Evolutionary conservation across 2,113 vertebrate species (phyloP), one percentile per base, ranked within the genome.

Genomic region (Triplophysa siluroides): DNA sequence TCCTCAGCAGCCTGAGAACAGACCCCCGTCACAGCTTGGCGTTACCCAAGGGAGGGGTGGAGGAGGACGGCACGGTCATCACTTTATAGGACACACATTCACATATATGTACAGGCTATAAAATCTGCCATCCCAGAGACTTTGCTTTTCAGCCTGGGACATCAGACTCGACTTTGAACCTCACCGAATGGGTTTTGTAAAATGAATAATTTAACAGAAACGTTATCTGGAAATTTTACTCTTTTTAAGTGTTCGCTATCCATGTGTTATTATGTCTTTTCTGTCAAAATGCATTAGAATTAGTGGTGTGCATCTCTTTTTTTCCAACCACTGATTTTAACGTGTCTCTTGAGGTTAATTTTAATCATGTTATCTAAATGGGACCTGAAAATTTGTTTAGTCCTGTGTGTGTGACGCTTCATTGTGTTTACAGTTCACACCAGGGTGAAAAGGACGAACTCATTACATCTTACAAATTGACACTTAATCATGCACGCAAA

Each of bases 21-120:
- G 96, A 98, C 90, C 95, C 95, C 47, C 93, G 97, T n/a, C 93
- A 98, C 89, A 97, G 96, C 86, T 93, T 99, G 71, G 93, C 93
- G 21, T 93, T 98, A 82, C 97, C 96, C 26, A 93, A 92, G 13
- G 98, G 97, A 52, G 96, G 96, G 1, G 94, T 99, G 92, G 93
- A 99, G 90, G 98, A 99, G 87, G 97, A 98, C 0, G 96, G 97
- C 81, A 98, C 97, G 0, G 96, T 98, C 52, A 96, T 99, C 81
- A 99, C 98, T 0, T 95, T 99, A 93, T 99, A 94, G 98, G 90
- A 84, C 79, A 61, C 23, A 41, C 43, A 58, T 1, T 52, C 29
- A 24, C 14, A 18, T 56, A 24, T 8, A 45, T 45, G 10, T 45
- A 45, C 43, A 45, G 43, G 33, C 33, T 45, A 33, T 41, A 21